Base-by-base conservation (phyloP, 1,140 invertebrate species). In the Doryteuthis pealeii region DNA sequence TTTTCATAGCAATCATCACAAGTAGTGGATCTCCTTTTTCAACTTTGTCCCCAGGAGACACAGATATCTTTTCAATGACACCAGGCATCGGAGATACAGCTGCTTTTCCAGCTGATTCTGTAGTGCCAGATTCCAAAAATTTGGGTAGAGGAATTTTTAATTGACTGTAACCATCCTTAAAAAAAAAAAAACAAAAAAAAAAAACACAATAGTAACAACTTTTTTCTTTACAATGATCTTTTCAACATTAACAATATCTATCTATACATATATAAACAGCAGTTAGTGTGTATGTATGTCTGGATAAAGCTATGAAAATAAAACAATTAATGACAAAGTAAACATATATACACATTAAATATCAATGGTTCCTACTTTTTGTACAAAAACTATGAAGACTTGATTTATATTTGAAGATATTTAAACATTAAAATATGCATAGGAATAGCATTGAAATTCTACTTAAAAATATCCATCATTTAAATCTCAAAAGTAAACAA, bases 1-100 rank as follows among this genome's bases (percentile, higher is more conserved):
- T 99, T 91, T 99, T 99, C 98, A 99, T 99, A 12, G 98, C 98
- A 75, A 97, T 95, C 83, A 98, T 93, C 62, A 97, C 93, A 54
- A 97, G 91, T 0, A 99, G 87, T 0, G 94, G 91, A 85, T 98
- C 94, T 0, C 95, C 96, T 84, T 91, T 90, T 76, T 92, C 91
- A 1, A 98, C 94, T n/a, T 77, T 72, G 79, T 94, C 91, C 4
- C 95, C 96, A 28, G 90, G 87, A 74, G 91, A 91, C 0, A 99
- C 95, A 28, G 94, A 89, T 49, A 99, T 89, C 88, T 96, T 96
- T 79, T 99, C 96, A 28, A 99, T 89, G 22, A 98, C 92, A 22
- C 98, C 98, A 0, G 97, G 97, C 92, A 99, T 99, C 8, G 98
- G 97, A 31, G 96, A 94, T 22, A 92, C 85, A 3, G 93, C 92